phyloP scores from a whole-genome alignment of 2,113 vertebrate genomes.

The Tyto alba region DNA sequence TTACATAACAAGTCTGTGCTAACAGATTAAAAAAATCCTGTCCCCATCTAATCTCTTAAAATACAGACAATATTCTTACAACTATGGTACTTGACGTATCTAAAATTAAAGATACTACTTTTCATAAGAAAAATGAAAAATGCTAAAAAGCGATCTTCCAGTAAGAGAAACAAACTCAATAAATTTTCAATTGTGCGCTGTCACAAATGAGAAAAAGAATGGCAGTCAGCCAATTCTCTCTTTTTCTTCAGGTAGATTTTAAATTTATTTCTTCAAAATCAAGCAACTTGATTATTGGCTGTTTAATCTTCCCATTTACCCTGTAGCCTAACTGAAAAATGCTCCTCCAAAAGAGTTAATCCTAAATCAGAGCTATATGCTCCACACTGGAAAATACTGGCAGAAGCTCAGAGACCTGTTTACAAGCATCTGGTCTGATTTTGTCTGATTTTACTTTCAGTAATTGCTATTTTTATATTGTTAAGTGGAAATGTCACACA shows the following conservation, averaged over 20 bases:
- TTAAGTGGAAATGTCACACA: neutral
- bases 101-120: constrained; percentile 3
- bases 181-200: neutral
- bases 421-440: neutral
- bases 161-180: neutral
- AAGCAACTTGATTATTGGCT: neutral
- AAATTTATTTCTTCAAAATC: neutral
- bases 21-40: constrained; percentile 55
- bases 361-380: neutral
- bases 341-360: neutral
- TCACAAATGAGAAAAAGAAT: neutral
- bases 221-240: neutral
- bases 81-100: neutral
- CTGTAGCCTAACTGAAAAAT: neutral
- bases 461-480: neutral
- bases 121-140: neutral
- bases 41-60: constrained; percentile 37
- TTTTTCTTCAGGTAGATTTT: neutral
- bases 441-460: neutral
- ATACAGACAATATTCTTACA: constrained; percentile 38
- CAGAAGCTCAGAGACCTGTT: neutral
- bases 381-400: neutral
- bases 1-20: constrained; percentile 45
- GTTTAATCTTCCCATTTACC: neutral
- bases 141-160: neutral